phyloP scores from a whole-genome alignment of 2,888 invertebrate species.

The Scotopteryx bipunctaria region DNA sequence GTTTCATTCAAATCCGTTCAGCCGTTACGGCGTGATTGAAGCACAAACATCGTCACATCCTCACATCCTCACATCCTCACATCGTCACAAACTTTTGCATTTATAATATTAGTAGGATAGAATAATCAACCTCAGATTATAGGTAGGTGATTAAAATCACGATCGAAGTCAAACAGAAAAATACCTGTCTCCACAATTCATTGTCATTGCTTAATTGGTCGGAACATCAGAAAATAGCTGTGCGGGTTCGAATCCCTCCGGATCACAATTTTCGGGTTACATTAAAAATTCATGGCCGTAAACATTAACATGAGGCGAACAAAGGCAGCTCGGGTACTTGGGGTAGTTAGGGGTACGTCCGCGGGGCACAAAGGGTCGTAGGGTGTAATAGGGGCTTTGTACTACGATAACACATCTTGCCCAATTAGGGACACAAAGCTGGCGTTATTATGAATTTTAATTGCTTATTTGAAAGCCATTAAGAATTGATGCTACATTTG shows the following conservation, averaged over 20 bases:
- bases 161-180: too few species aligned
- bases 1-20: too few species aligned
- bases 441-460: constrained; percentile 33
- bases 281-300: constrained; percentile 13
- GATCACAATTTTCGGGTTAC: not conserved
- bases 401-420: constrained; percentile 38
- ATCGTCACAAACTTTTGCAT: too few species aligned
- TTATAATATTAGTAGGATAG: too few species aligned
- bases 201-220: too few species aligned
- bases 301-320: constrained; percentile 19
- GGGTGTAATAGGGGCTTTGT: constrained; percentile 32
- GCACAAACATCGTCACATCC: too few species aligned
- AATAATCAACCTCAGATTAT: too few species aligned
- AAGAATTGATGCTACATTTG: constrained; percentile 5
- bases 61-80: too few species aligned
- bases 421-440: constrained; percentile 32
- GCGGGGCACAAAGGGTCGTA: constrained; percentile 17
- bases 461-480: constrained; percentile 27
- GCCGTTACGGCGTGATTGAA: too few species aligned
- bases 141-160: too few species aligned
- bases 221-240: too few species aligned
- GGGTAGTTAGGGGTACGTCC: constrained; percentile 19
- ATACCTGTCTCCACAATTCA: too few species aligned
- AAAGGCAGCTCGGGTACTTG: constrained; percentile 6
- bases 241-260: not conserved